Conservation (phyloP, 2,888 invertebrate species). For the Plebejus argus region DNA sequence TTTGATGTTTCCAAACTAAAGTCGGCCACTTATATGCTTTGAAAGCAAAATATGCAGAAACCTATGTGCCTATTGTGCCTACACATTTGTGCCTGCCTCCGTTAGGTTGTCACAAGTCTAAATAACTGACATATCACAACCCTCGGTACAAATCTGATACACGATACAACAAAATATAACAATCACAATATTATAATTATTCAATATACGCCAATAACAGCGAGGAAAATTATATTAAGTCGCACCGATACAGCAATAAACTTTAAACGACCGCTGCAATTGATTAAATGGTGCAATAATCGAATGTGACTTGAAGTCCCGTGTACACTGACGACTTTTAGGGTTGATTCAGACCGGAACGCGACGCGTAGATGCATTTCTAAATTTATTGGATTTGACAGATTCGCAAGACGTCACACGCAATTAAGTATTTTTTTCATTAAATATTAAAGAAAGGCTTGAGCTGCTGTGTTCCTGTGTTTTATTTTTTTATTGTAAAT, state of each 20-base stretch:
- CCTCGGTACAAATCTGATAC: not conserved
- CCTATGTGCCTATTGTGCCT: no score
- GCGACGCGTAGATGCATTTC: not conserved
- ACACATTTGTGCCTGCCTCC: no score
- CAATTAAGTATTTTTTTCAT: no score
- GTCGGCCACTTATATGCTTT: no score
- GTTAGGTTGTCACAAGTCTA: not conserved
- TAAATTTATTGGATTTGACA: no score
- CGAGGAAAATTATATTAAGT: constrained; percentile 14
- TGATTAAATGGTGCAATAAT: constrained; percentile 47
- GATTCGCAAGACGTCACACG: no score
- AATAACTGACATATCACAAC: not conserved
- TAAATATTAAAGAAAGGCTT: no score
- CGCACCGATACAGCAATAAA: not conserved
- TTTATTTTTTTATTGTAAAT: no score
- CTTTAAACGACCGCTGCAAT: constrained; percentile 35
- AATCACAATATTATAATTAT: constrained; percentile 5
- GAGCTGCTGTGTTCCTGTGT: no score
- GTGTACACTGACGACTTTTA: not conserved
- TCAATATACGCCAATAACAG: not conserved
- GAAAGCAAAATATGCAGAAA: no score
- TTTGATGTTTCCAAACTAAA: no score
- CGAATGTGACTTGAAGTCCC: constrained; percentile 51
- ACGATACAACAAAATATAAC: not conserved
- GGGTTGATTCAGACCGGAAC: not conserved